Base-by-base conservation (phyloP, 2,888 invertebrate genomes). In the Andrena camellia region DNA sequence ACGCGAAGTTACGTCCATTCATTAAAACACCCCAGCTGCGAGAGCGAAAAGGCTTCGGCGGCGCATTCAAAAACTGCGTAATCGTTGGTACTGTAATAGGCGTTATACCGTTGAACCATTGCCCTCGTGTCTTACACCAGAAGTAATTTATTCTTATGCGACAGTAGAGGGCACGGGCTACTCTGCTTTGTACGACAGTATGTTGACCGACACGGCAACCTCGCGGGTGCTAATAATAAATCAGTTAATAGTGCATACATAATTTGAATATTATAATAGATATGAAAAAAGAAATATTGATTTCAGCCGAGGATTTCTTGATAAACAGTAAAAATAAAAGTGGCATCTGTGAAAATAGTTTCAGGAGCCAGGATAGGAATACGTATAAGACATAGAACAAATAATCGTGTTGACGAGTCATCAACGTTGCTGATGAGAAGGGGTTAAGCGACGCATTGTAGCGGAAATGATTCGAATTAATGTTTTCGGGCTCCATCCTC, bases 381-480 rank as follows among this genome's bases (percentile, higher is more conserved):
- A 26, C 33, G 0, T 68, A 7, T 26, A 23, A 26, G 17, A 50
- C 10, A 54, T 13, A 23, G 35, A 54, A 35, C 33, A 74, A 20
- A 35, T 67, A 82, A 88, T 86, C 83, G 76, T n/a, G 64, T 69
- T 62, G 84, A 78, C 75, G 62, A 72, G 54, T 81, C 73, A 66
- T 83, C 59, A 70, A 74, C 59, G 63, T 42, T 57, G 78, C 59
- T 60, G 73, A 83, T 76, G 69, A 78, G 42, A 83, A 80, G 72
- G 85, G 84, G 84, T 83, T 83, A 84, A 90, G 64, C 84, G 85
- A 83, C 81, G 85, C 88, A 85, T 79, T 64, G 81, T 82, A 72
- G 82, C 78, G 89, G 88, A 92, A 92, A 88, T 88, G 84, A 91
- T 91, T 88, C 68, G 90, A 87, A 91, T 91, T 91, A 90, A 91